Base-by-base conservation (phyloP, 2,113 vertebrate genomes). In the Pica pica region DNA sequence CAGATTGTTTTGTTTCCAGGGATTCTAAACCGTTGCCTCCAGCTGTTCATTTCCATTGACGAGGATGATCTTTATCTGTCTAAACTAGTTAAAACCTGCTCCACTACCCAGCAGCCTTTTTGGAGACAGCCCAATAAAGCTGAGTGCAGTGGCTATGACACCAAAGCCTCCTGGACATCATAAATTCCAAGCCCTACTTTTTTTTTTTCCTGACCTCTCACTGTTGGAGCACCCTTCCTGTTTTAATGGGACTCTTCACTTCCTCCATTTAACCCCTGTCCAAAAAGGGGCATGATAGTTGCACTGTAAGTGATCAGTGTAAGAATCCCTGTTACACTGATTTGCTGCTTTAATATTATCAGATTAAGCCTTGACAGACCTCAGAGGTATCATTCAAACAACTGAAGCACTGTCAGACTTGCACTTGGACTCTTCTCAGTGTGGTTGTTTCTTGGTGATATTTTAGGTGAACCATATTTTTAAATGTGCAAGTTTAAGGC, bases 21-120 rank as follows among this genome's bases (percentile, higher is more conserved):
- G 96, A 97, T 96, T 96, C 95, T 96, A 94, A 95, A 92, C 92
- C 52, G 3, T 93, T 86, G 95, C 96, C 89, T 97, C 96, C 94
- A 97, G 97, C 97, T 97, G 97, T 98, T 97, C 93, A 96, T 98
- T 97, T 97, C 96, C 96, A 95, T 90, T 98, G 97, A 98, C 90
- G 79, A 90, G 87, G 92, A 92, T 97, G 98, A 98, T 97, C 98
- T 97, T 94, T 92, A 94, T 97, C 93, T 97, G 97, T 97, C 97
- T 92, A 93, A 97, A 97, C 95, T 92, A 96, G 96, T 97, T 96
- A 94, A 95, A 97, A 94, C 85, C 96, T 95, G 94, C 97, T 96
- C 90, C 83, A 85, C 90, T 97, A 95, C 90, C 94, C 77, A 23
- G 87, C 90, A 84, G 75, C 89, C 53, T 88, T 95, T 94, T 96